Percentiles rank a stretch among this genome's conserved stretches.
phyloP scores from a whole-genome alignment of 2,888 invertebrate genomes.

The Hypercompe scribonia region DNA sequence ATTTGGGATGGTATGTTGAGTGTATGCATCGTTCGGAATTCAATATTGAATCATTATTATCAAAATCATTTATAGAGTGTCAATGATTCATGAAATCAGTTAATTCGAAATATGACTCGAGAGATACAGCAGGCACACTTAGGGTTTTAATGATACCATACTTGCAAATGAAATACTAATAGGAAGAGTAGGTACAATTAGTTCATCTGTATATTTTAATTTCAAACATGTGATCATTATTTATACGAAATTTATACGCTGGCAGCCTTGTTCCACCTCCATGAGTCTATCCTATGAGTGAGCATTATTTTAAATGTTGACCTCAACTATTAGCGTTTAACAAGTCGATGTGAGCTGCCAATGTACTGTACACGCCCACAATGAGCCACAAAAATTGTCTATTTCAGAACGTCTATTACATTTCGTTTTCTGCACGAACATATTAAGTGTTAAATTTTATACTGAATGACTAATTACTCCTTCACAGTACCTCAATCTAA shows the following conservation, averaged over 20 bases:
- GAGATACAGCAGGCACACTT: not conserved
- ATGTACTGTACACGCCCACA: constrained; percentile 73
- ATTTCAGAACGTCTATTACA: constrained; percentile 37
- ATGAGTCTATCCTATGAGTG: constrained; percentile 49
- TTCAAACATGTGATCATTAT: constrained; percentile 18
- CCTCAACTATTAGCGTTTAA: constrained; percentile 63
- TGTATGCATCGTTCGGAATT: constrained; percentile 43
- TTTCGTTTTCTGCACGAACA: constrained; percentile 21
- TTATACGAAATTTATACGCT: constrained; percentile 22
- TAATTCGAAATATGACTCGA: constrained; percentile 19
- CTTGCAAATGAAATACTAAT: constrained; percentile 33
- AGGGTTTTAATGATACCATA: constrained; percentile 22
- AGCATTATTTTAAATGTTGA: constrained; percentile 58
- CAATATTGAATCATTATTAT: constrained; percentile 38
- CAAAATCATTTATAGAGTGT: constrained; percentile 33
- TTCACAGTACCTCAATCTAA: constrained; percentile 57
- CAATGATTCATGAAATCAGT: constrained; percentile 19
- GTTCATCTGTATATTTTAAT: constrained; percentile 17
- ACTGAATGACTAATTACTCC: constrained; percentile 50
- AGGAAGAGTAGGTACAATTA: constrained; percentile 20
- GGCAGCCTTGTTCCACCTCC: constrained; percentile 24
- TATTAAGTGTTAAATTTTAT: constrained; percentile 27
- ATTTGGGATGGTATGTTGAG: constrained; percentile 49
- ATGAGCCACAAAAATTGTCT: constrained; percentile 46
- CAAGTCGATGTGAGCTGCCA: constrained; percentile 56